Percentiles rank a stretch among this genome's conserved stretches.
phyloP scores from a whole-genome alignment of 2,113 vertebrate genomes.

The Haemorhous mexicanus region DNA sequence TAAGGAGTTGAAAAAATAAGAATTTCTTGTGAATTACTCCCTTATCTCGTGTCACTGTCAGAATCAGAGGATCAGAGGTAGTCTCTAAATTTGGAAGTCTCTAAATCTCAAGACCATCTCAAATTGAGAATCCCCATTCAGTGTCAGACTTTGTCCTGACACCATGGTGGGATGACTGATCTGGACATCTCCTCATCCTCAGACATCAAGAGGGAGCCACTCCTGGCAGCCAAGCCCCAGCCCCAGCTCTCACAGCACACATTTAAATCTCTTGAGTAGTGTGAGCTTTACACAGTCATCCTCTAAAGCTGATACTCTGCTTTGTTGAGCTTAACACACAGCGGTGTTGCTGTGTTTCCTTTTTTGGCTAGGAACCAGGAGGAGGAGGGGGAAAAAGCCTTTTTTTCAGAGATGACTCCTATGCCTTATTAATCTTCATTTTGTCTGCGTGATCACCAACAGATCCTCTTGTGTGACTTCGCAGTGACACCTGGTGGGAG shows the following conservation, averaged over 20 bases:
- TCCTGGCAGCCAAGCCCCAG: neutral
- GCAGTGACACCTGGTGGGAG: constrained; percentile 48
- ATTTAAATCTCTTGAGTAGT: neutral
- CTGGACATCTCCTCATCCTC: neutral
- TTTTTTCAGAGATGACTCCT: neutral
- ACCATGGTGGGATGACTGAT: accelerated
- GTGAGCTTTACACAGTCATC: neutral
- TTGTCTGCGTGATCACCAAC: neutral
- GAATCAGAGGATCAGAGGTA: neutral
- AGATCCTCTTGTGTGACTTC: neutral
- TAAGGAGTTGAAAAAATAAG: neutral
- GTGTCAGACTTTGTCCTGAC: neutral
- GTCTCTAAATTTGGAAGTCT: neutral
- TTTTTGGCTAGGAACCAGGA: neutral
- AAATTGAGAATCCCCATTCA: neutral
- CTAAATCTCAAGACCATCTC: neutral
- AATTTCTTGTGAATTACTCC: neutral
- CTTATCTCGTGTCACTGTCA: neutral
- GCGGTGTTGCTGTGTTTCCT: neutral
- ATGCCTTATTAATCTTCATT: constrained; percentile 1
- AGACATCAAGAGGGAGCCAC: neutral
- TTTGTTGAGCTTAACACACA: neutral
- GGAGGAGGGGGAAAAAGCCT: neutral
- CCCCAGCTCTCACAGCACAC: neutral
- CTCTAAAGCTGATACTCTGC: neutral